These are phyloP conservation scores for Lasioglossum marginatum DNA, from an alignment of 2,888 invertebrate genomes.

Conservation along the genomic window DNA sequence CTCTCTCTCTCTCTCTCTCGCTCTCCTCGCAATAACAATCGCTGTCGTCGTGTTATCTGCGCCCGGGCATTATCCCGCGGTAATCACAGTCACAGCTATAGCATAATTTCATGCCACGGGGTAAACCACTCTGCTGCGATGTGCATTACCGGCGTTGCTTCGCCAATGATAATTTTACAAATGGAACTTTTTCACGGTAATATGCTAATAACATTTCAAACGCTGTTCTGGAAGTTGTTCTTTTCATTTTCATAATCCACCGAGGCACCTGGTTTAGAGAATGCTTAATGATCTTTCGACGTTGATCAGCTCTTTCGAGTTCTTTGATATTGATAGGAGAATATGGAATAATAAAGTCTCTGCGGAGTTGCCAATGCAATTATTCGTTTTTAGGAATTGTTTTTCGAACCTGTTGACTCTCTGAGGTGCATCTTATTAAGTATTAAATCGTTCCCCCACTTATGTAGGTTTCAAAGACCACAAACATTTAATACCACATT, in stretches of 20 bases:
- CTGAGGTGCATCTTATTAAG: background rate
- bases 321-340: background rate
- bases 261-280: background rate
- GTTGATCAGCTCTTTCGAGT: background rate
- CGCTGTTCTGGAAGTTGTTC: background rate
- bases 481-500: background rate
- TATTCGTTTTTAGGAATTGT: background rate
- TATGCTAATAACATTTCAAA: background rate
- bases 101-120: constrained; percentile 54
- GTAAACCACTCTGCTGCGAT: constrained; percentile 64
- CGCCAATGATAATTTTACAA: constrained; percentile 19
- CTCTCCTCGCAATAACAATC: constrained; percentile 67
- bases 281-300: background rate
- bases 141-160: constrained; percentile 34
- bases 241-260: background rate
- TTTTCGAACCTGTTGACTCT: background rate
- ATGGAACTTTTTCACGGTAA: constrained; percentile 1
- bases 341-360: background rate
- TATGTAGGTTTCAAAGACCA: background rate
- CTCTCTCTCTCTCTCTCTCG: background rate
- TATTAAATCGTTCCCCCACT: too few relatives aligned
- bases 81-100: constrained; percentile 65
- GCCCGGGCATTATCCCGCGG: constrained; percentile 61
- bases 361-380: rapidly evolving
- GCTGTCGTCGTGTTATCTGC: constrained; percentile 65